Conservation (phyloP, 1,140 invertebrate species). For the Zaprionus nigranus region DNA sequence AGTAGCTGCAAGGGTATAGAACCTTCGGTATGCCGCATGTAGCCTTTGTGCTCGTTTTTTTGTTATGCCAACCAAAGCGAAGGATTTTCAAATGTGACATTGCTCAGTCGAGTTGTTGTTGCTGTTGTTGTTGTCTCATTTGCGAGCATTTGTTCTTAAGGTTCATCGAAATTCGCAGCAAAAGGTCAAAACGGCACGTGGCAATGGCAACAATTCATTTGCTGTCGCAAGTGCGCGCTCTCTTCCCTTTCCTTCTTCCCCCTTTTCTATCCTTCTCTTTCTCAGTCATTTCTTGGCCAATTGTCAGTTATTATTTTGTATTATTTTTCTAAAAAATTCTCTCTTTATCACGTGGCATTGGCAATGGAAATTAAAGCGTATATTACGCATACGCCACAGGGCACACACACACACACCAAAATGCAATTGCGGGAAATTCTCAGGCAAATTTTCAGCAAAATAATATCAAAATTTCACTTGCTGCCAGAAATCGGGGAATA, state of each 20-base stretch:
- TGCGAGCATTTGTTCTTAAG: constrained; percentile 61
- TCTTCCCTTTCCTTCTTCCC: not conserved
- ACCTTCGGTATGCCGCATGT: too few species aligned
- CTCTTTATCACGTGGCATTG: constrained; percentile 58
- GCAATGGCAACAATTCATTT: constrained; percentile 52
- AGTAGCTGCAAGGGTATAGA: too few species aligned
- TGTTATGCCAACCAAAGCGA: constrained; percentile 51
- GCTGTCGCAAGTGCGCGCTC: not conserved
- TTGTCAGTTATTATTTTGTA: constrained; percentile 25
- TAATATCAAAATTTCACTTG: not conserved
- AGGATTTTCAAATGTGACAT: constrained; percentile 74
- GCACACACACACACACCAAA: not conserved
- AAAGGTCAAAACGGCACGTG: constrained; percentile 77
- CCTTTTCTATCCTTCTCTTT: not conserved
- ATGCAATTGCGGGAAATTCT: not conserved
- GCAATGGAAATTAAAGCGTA: constrained; percentile 17
- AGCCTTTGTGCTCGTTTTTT: not conserved
- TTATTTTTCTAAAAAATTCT: constrained; percentile 12
- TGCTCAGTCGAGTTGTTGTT: constrained; percentile 30
- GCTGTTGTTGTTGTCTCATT: constrained; percentile 56
- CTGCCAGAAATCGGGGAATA: not conserved
- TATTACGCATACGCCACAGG: constrained; percentile 57
- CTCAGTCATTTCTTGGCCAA: not conserved
- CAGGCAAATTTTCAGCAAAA: not conserved
- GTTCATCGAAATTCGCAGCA: constrained; percentile 66